These are phyloP conservation scores for Harpegnathos saltator DNA, from an alignment of 1,140 invertebrate species.

Conservation along the genomic window DNA sequence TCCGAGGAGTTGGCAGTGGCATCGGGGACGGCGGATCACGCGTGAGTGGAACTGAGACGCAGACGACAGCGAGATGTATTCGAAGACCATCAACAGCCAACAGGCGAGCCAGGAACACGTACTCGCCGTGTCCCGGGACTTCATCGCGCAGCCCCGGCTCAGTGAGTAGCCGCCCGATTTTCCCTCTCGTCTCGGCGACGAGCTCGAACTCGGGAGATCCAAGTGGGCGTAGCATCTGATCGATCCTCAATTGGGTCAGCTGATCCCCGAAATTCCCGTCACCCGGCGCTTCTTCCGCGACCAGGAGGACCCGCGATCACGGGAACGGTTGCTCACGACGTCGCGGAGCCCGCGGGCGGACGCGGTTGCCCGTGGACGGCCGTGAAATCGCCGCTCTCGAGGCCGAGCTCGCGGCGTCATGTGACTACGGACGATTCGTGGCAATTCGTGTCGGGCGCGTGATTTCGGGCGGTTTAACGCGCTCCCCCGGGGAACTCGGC, in stretches of 20 bases:
- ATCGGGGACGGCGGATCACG: conserved; percentile 68
- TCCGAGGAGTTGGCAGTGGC: conserved; percentile 79
- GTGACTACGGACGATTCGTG: conserved; percentile 78
- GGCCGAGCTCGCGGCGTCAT: conserved; percentile 72
- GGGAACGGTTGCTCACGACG: too few species aligned
- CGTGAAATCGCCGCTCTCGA: not conserved
- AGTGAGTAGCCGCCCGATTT: conserved; percentile 90
- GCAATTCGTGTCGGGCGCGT: not conserved
- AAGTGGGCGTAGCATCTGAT: conserved; percentile 83
- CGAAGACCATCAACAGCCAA: conserved; percentile 82
- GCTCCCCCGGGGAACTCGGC: too few species aligned
- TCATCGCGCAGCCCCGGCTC: conserved; percentile 98
- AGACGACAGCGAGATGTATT: conserved; percentile 77
- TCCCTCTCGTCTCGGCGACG: conserved; percentile 1
- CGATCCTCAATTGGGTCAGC: conserved; percentile 81
- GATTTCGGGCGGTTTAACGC: not conserved
- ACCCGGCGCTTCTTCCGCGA: not conserved
- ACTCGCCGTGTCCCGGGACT: conserved; percentile 97
- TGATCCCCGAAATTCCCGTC: conserved; percentile 71
- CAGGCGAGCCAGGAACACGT: conserved; percentile 92
- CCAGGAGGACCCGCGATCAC: too few species aligned
- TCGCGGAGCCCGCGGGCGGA: not conserved
- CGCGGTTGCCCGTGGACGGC: not conserved
- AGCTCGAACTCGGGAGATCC: not conserved
- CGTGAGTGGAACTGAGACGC: conserved; percentile 80